phyloP scores from a whole-genome alignment of 92 coral and sea anemone genomes.

The Actinostola sp. region DNA sequence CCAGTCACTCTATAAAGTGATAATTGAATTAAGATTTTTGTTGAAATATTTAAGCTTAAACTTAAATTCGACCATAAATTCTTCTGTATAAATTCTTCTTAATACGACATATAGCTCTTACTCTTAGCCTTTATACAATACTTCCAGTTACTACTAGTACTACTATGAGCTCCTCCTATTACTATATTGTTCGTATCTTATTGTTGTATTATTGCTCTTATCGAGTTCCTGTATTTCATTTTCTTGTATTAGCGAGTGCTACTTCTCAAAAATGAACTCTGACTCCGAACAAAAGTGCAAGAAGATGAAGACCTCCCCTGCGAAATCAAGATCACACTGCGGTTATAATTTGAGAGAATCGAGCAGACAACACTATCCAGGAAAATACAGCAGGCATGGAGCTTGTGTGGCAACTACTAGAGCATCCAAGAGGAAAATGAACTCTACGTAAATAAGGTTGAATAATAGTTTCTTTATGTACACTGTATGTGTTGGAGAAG shows the following conservation, averaged over 20 bases:
- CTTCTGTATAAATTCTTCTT: no score
- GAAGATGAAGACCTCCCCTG: neutral
- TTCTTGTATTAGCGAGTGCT: slow-evolving; percentile 1
- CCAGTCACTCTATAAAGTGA: no score
- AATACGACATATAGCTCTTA: no score
- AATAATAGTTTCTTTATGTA: no score
- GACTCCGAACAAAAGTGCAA: neutral
- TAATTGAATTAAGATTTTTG: neutral
- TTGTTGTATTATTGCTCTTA: no score
- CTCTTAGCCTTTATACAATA: no score
- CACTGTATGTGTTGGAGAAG: no score
- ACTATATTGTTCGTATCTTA: no score
- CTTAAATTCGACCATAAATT: no score
- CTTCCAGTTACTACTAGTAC: no score
- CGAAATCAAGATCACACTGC: neutral
- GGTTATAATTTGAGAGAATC: neutral
- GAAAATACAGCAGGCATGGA: neutral
- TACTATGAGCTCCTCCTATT: no score
- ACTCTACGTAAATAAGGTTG: neutral
- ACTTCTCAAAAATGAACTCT: slow-evolving; percentile 1
- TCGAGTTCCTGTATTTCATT: neutral
- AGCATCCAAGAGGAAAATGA: slow-evolving; percentile 10
- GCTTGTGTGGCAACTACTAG: neutral
- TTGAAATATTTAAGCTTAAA: no score
- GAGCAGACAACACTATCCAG: neutral